phyloP scores from a whole-genome alignment of 2,797 vertebrate genomes.

The Buceros bicornis region DNA sequence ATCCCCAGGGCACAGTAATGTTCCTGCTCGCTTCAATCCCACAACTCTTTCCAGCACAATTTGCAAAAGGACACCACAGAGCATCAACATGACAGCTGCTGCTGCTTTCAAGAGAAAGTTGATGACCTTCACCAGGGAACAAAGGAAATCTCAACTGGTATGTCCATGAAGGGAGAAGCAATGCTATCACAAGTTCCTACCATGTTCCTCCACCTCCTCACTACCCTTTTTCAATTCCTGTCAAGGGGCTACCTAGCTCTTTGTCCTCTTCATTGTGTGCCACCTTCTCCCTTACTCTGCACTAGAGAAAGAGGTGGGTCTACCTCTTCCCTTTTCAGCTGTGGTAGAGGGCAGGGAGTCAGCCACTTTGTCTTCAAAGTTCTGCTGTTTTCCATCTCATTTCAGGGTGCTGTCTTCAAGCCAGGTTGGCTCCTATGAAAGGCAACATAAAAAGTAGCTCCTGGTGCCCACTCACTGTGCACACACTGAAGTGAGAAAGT shows the following conservation, averaged over 20 bases:
- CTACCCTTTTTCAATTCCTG: background rate
- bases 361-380: background rate
- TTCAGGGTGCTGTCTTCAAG: background rate
- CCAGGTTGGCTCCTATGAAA: background rate
- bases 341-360: background rate
- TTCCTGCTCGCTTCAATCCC: background rate
- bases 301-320: background rate
- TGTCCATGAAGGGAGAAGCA: background rate
- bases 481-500: background rate
- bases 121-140: background rate
- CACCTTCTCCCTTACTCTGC: background rate
- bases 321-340: background rate
- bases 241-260: background rate
- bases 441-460: background rate
- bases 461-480: background rate
- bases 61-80: background rate
- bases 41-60: background rate
- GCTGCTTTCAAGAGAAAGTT: background rate
- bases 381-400: background rate
- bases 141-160: background rate
- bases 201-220: background rate
- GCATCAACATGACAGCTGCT: background rate
- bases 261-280: background rate
- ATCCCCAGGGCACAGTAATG: background rate
- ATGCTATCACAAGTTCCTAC: background rate